These are phyloP conservation scores for Drosophila orena DNA, from an alignment of 1,140 invertebrate species.

Conservation along the genomic window DNA sequence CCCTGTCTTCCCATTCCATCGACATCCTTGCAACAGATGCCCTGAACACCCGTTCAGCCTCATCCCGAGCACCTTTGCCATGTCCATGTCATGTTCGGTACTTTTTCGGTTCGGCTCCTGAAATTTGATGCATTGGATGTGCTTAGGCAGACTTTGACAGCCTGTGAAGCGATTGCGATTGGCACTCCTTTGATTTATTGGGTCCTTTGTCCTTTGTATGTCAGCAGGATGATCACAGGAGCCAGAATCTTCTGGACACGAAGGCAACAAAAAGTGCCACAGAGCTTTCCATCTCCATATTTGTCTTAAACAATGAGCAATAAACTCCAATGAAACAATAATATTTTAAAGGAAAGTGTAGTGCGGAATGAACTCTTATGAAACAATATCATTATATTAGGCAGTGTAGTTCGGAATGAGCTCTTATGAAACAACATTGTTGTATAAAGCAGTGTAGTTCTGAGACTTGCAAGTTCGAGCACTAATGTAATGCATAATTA, in stretches of 20 bases:
- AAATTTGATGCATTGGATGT: constrained; percentile 53
- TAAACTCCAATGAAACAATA: too few relatives aligned
- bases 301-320: too few relatives aligned
- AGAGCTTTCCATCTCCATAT: too few relatives aligned
- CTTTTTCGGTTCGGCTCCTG: constrained; percentile 20
- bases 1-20: background rate
- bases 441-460: too few relatives aligned
- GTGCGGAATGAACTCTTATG: too few relatives aligned
- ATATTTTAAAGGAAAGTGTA: too few relatives aligned
- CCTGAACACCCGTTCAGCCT: too few relatives aligned
- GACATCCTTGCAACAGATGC: background rate
- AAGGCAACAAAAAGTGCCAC: background rate
- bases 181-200: constrained; percentile 42
- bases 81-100: constrained; percentile 19
- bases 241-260: background rate
- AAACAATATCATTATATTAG: too few relatives aligned
- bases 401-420: too few relatives aligned
- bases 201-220: background rate
- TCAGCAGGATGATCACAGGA: constrained; percentile 9
- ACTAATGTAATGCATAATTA: background rate
- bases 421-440: too few relatives aligned
- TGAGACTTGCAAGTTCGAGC: too few relatives aligned
- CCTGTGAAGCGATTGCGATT: constrained; percentile 54
- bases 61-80: constrained; percentile 28
- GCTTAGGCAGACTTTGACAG: constrained; percentile 60